Base-by-base conservation (phyloP, 2,113 vertebrate genomes). In the Campylomormyrus numenius region DNA sequence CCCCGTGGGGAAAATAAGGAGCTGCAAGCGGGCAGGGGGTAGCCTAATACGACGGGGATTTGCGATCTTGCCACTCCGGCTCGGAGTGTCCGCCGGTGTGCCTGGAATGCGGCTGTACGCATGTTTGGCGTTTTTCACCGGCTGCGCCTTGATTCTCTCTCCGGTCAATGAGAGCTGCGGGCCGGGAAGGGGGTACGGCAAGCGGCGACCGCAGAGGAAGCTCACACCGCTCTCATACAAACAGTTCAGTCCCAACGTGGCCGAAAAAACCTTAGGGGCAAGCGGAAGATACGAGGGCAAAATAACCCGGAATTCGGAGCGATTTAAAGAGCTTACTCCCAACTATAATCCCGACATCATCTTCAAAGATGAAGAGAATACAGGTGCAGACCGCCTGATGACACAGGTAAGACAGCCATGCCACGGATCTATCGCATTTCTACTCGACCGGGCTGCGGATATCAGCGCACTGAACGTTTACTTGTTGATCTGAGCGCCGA, bases 271-370 rank as follows among this genome's bases (percentile, higher is more conserved):
- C 2, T 93, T 98, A 89, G 98, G 98, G 6, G 98, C 98, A 91
- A 98, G 98, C 95, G 98, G 98, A 86, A 96, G 97, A 90, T 98
- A 98, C 93, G 97, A 99, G 91, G 98, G 97, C 89, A 99, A 99
- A 94, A 97, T 98, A 90, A 97, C 96, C 70, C 96, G 97, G 84
- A 97, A 94, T 95, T 98, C 98, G 0, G 97, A 98, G 93, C 97
- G 98, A 94, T 99, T 98, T 96, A 98, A 97, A 95, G 98, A 99
- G 93, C 97, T 98, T 91, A 97, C 96, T 89, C 97, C 98, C 46
- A 98, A 99, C 96, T 99, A 98, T 96, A 99, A 99, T 92, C 97
- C 98, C 35, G 98, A 99, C 96, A 99, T 99, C 96, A 98, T 98
- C 95, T 99, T 99, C 95, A 99, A 99, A 94, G 98, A 99, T 96